phyloP scores from a whole-genome alignment of 2,888 invertebrate genomes.

The Ormyrus thymus region DNA sequence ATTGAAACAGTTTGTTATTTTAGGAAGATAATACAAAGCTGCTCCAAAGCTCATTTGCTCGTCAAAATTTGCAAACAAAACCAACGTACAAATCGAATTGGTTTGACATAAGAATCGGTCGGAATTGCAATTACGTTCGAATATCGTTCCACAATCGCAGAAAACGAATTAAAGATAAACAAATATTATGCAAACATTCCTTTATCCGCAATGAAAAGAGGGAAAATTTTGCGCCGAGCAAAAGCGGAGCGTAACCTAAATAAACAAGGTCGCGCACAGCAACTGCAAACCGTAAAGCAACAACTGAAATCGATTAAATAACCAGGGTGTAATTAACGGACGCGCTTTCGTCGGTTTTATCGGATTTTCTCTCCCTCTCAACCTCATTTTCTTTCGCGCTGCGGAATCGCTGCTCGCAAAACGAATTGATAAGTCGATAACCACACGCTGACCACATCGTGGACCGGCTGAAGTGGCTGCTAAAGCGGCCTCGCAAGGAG shows the following conservation, averaged over 20 bases:
- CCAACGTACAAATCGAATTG: too few species aligned
- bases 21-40: too few species aligned
- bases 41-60: too few species aligned
- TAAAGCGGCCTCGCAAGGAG: neutral
- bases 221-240: neutral
- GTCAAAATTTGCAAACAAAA: too few species aligned
- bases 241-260: constrained; percentile 12
- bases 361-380: neutral
- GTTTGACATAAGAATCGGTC: too few species aligned
- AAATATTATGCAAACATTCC: constrained; percentile 1
- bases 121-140: too few species aligned
- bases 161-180: constrained; percentile 15
- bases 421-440: constrained; percentile 28
- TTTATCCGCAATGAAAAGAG: neutral
- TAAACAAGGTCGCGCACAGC: constrained; percentile 13
- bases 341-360: constrained; percentile 18
- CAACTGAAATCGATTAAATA: constrained; percentile 35
- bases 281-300: constrained; percentile 19
- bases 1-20: too few species aligned
- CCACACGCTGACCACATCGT: neutral
- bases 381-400: neutral
- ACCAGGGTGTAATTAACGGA: constrained; percentile 28
- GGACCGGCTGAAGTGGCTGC: neutral
- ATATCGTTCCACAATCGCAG: neutral
- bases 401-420: neutral